Conservation (phyloP, 2,797 vertebrate genomes). For the Sebastes nivosus region DNA sequence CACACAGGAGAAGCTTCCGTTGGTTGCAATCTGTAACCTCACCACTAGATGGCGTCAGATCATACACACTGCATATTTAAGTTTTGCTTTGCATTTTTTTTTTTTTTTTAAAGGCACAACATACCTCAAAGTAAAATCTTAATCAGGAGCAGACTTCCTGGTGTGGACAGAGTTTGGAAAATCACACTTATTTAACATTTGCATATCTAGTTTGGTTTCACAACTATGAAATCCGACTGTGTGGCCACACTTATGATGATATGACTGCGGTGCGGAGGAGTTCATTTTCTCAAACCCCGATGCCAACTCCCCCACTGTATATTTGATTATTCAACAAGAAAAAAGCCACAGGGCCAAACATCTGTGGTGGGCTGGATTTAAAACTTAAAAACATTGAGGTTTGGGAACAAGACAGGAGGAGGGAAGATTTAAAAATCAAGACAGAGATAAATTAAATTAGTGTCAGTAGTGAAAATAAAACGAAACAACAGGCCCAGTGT, state of each 20-base stretch:
- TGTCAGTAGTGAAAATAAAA: neutral
- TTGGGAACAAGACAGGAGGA: constrained; percentile 8
- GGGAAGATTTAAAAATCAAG: neutral
- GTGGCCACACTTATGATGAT: neutral
- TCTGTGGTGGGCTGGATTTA: constrained; percentile 18
- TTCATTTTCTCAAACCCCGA: constrained; percentile 4
- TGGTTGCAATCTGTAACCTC: neutral
- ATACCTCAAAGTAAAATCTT: neutral
- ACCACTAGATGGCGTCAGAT: neutral
- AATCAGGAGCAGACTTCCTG: neutral
- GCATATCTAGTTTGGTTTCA: neutral
- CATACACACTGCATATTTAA: neutral
- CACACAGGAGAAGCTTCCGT: neutral
- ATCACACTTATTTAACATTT: neutral
- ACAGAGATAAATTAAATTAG: constrained; percentile 2
- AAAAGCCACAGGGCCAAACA: constrained; percentile 16
- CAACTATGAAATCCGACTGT: neutral
- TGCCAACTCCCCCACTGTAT: constrained; percentile 2
- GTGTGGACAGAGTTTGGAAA: neutral
- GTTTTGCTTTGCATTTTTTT: neutral
- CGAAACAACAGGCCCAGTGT: neutral
- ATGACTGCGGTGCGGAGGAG: neutral
- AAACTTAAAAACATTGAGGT: constrained; percentile 34
- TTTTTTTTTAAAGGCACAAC: neutral
- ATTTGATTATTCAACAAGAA: constrained; percentile 17